These are phyloP conservation scores for Lacerta agilis DNA, from an alignment of 2,797 vertebrate genomes.

Conservation along the genomic window DNA sequence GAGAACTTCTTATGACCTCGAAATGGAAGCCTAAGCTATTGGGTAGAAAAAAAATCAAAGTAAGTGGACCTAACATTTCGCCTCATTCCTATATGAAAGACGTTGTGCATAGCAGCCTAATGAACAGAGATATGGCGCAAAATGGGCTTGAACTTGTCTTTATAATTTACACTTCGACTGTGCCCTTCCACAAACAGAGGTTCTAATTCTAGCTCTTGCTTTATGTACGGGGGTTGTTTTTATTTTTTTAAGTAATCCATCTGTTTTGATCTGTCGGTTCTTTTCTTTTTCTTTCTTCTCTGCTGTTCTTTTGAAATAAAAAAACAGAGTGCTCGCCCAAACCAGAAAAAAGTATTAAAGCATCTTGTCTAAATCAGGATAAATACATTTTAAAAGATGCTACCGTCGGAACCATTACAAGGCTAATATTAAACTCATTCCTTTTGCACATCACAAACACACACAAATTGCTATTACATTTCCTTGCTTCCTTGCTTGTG, in stretches of 20 bases:
- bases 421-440: conserved; percentile 73
- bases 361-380: conserved; percentile 60
- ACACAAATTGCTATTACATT: conserved; percentile 62
- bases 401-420: conserved; percentile 56
- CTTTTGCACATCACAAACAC: conserved; percentile 53
- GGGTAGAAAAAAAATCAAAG: neutral
- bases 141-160: neutral
- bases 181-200: neutral
- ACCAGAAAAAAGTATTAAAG: conserved; percentile 58
- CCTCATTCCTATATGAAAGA: neutral
- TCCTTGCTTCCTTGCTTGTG: conserved; percentile 52
- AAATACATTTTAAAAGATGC: conserved; percentile 67
- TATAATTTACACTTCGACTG: neutral
- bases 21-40: neutral
- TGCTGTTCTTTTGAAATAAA: conserved; percentile 61
- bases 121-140: neutral
- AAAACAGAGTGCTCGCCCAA: conserved; percentile 56
- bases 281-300: conserved; percentile 9
- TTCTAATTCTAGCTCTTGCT: conserved; percentile 43
- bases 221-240: neutral
- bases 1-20: neutral
- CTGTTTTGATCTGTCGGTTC: conserved; percentile 30
- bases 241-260: conserved; percentile 47
- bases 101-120: neutral
- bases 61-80: neutral